Evolutionary conservation across 2,888 invertebrate genomes (phyloP).

Genomic region (Pyrrhosoma nymphula): DNA sequence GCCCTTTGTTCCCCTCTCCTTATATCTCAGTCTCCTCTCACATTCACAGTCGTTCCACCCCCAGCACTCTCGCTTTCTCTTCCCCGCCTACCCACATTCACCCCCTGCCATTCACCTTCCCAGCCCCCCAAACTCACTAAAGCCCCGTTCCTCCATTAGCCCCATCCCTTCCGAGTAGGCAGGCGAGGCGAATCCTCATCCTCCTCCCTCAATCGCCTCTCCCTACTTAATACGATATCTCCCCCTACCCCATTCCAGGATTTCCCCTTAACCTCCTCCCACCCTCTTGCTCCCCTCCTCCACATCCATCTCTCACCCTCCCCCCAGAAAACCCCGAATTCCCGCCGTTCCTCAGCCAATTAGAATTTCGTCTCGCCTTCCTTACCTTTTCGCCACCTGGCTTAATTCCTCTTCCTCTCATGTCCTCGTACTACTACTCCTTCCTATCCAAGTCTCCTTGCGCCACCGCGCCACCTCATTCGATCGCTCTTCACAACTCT

Average conservation of each 20-base stretch:
- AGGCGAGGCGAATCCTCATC: not conserved
- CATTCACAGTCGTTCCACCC: not conserved
- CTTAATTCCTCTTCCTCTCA: not conserved
- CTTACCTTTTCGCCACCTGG: not conserved
- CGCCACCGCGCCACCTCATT: not conserved
- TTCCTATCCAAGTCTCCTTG: no score
- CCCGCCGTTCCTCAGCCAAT: slow-evolving; percentile 14
- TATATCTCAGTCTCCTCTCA: not conserved
- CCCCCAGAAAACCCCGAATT: not conserved
- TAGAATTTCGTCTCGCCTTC: not conserved
- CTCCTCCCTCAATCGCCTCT: not conserved
- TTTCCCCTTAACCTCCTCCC: no score
- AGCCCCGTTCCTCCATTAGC: no score
- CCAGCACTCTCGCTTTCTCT: not conserved
- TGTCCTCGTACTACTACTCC: not conserved
- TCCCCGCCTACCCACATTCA: not conserved
- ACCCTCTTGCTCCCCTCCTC: no score
- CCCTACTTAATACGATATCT: not conserved
- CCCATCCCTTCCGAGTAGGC: not conserved
- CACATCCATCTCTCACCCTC: not conserved
- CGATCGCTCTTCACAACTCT: not conserved
- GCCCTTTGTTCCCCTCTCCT: not conserved
- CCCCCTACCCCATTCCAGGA: not conserved
- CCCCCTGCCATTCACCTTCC: not conserved
- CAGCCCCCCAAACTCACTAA: not conserved